Evolutionary conservation across 2,888 invertebrate species (phyloP).

Genomic region (Lasioglossum figueresi): DNA sequence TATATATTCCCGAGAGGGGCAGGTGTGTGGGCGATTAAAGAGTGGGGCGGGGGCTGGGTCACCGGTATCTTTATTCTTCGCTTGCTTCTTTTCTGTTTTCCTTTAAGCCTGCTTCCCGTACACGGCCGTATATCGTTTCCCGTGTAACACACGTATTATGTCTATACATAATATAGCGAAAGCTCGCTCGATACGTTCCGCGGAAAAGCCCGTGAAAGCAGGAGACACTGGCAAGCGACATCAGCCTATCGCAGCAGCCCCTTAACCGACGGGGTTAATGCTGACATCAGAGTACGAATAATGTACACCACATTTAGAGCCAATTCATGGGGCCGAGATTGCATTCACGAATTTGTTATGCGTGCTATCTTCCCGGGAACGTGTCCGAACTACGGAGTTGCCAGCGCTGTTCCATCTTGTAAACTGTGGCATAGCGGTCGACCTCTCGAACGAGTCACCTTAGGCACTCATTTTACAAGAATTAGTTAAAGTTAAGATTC

Average conservation of each 20-base stretch:
- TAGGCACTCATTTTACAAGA: background rate
- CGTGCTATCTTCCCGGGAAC: slow-evolving; percentile 21
- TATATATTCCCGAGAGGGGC: slow-evolving; percentile 25
- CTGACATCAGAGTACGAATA: slow-evolving; percentile 57
- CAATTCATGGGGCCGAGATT: slow-evolving; percentile 66
- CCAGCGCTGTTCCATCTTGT: background rate
- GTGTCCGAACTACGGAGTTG: background rate
- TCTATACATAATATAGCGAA: slow-evolving; percentile 60
- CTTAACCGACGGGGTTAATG: slow-evolving; percentile 61
- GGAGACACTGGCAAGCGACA: slow-evolving; percentile 80
- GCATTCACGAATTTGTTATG: slow-evolving; percentile 62
- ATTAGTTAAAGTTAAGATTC: background rate
- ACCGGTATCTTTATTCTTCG: slow-evolving; percentile 45
- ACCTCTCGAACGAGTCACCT: background rate
- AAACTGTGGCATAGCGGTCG: background rate
- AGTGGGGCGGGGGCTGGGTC: slow-evolving; percentile 13
- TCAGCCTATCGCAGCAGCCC: slow-evolving; percentile 76
- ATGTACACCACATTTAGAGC: slow-evolving; percentile 67
- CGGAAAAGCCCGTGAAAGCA: slow-evolving; percentile 72
- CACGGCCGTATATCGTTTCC: slow-evolving; percentile 22
- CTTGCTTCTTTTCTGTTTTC: slow-evolving; percentile 43
- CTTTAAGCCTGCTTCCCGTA: slow-evolving; percentile 30
- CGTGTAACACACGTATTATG: slow-evolving; percentile 40
- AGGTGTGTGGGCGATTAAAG: background rate
- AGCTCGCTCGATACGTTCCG: slow-evolving; percentile 63